Percentiles rank a stretch among this genome's conserved stretches.
phyloP scores from a whole-genome alignment of 2,797 vertebrate genomes.

The Semotilus atromaculatus region DNA sequence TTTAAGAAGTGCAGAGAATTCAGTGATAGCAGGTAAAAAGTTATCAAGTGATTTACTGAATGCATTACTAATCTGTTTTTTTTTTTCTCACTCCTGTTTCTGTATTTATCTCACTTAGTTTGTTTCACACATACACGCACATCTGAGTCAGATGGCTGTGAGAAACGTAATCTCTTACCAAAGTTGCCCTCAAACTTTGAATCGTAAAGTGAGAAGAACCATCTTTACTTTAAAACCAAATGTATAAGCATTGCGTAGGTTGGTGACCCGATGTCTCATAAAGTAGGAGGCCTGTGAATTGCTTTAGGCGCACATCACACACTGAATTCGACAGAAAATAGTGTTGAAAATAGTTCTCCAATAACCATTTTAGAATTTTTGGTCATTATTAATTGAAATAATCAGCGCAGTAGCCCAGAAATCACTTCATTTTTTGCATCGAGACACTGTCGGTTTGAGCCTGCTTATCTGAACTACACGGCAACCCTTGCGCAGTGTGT shows the following conservation, averaged over 20 bases:
- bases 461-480: not conserved
- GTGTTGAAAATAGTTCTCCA: not conserved
- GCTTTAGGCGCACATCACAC: not conserved
- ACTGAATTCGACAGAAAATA: not conserved
- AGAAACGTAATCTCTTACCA: constrained; percentile 14
- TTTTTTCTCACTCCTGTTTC: constrained; percentile 12
- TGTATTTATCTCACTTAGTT: constrained; percentile 23
- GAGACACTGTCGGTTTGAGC: not conserved
- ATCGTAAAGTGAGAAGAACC: not conserved
- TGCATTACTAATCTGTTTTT: constrained; percentile 36
- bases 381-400: not conserved
- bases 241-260: constrained; percentile 3
- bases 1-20: not conserved
- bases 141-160: constrained; percentile 24
- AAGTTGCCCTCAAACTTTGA: not conserved
- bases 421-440: not conserved
- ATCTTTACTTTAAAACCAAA: not conserved
- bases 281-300: not conserved
- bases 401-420: not conserved
- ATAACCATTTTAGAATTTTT: not conserved
- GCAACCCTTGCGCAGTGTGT: not conserved
- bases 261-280: not conserved
- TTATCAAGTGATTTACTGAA: constrained; percentile 46
- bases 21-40: constrained; percentile 41
- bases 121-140: constrained; percentile 1